Percentiles rank a stretch among this genome's conserved stretches.
phyloP scores from a whole-genome alignment of 2,888 invertebrate species.

The Pheosia tremula region DNA sequence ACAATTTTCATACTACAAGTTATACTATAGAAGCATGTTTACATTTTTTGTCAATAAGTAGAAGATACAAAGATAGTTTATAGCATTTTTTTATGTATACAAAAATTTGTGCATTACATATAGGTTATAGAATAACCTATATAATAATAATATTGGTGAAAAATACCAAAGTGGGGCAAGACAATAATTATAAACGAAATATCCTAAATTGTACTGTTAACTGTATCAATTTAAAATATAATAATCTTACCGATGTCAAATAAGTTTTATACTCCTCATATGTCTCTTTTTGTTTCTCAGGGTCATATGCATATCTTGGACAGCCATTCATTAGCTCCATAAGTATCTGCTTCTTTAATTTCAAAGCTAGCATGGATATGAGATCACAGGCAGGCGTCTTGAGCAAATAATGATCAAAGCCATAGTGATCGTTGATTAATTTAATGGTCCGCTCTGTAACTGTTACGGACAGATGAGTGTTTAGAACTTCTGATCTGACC shows the following conservation, averaged over 20 bases:
- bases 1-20: slow-evolving; percentile 11
- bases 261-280: slow-evolving; percentile 92
- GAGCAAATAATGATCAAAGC: slow-evolving; percentile 97
- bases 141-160: no score
- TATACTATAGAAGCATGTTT: background rate
- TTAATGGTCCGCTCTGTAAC: slow-evolving; percentile 93
- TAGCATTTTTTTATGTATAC: no score
- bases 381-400: slow-evolving; percentile 97
- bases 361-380: slow-evolving; percentile 92
- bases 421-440: slow-evolving; percentile 94
- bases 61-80: no score
- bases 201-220: no score
- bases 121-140: no score
- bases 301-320: slow-evolving; percentile 87
- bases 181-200: no score
- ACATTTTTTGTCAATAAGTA: background rate
- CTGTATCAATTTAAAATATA: slow-evolving; percentile 2
- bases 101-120: no score
- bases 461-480: slow-evolving; percentile 91
- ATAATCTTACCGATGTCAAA: slow-evolving; percentile 87
- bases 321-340: slow-evolving; percentile 88
- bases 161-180: no score
- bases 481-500: slow-evolving; percentile 95
- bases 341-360: slow-evolving; percentile 94
- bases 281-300: slow-evolving; percentile 87